These are phyloP conservation scores for Araneus ventricosus DNA, from an alignment of 1,140 invertebrate species.

Conservation along the genomic window DNA sequence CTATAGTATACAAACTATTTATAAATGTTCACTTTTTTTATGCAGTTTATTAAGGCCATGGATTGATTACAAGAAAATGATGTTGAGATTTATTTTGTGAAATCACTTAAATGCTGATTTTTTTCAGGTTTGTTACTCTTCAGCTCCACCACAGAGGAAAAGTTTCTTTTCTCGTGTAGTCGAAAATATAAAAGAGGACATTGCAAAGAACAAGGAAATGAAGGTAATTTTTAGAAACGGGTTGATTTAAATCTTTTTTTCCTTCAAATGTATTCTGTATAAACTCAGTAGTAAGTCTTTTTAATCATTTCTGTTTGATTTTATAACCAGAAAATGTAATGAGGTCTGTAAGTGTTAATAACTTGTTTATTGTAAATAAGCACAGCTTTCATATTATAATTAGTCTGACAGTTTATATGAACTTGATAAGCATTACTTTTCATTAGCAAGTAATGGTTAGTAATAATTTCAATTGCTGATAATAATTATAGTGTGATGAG, in stretches of 20 bases:
- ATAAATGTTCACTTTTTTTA: too few species aligned
- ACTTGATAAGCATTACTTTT: background rate
- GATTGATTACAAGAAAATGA: too few species aligned
- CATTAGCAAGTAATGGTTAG: background rate
- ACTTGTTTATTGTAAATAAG: background rate
- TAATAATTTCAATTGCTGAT: too few species aligned
- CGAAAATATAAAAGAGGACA: constrained; percentile 96
- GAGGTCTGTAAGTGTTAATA: too few species aligned
- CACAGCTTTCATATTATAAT: background rate
- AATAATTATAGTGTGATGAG: too few species aligned
- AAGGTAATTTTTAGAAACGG: constrained; percentile 82
- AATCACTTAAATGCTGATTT: too few species aligned
- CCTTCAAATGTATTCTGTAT: background rate
- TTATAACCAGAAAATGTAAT: background rate
- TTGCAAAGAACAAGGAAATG: constrained; percentile 98
- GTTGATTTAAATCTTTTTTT: background rate
- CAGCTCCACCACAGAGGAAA: constrained; percentile 67
- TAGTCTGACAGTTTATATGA: background rate
- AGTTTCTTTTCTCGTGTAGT: constrained; percentile 93
- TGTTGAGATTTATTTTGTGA: too few species aligned
- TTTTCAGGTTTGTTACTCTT: constrained; percentile 53
- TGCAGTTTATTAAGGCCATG: too few species aligned
- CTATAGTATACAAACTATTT: too few species aligned
- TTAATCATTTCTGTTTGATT: background rate
- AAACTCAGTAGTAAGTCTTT: background rate